Conservation (phyloP, 1,140 invertebrate genomes). For the Himalopsyche phryganea region DNA sequence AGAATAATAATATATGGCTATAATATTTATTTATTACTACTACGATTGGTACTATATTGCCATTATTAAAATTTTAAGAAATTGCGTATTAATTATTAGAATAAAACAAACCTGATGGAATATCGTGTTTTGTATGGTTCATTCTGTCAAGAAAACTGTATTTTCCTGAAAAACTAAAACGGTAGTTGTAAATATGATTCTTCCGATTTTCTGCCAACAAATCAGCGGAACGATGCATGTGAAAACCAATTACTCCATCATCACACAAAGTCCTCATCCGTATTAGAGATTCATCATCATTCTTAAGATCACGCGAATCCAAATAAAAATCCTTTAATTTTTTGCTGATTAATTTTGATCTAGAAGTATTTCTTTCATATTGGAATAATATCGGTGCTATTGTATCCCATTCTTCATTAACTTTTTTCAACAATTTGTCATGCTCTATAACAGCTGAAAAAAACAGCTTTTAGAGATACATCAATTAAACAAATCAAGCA, state of each 20-base stretch:
- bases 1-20: no score
- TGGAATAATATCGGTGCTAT: slow-evolving; percentile 55
- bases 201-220: no score
- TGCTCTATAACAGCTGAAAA: slow-evolving; percentile 46
- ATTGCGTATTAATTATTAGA: no score
- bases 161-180: no score
- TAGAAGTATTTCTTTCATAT: slow-evolving; percentile 50
- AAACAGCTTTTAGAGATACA: background rate
- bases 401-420: slow-evolving; percentile 52
- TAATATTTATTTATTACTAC: no score
- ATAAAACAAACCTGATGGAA: no score
- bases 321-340: slow-evolving; percentile 50
- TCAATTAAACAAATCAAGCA: background rate
- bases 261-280: slow-evolving; percentile 45
- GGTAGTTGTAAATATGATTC: no score
- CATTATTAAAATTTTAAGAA: no score
- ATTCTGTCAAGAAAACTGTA: no score
- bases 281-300: slow-evolving; percentile 30
- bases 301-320: slow-evolving; percentile 39
- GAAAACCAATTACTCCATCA: slow-evolving; percentile 52
- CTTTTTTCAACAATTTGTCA: slow-evolving; percentile 41
- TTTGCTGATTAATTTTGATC: slow-evolving; percentile 49
- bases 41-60: no score
- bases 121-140: no score
- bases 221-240: slow-evolving; percentile 40